phyloP scores from a whole-genome alignment of 2,888 invertebrate genomes.

The Phortica okadai region DNA sequence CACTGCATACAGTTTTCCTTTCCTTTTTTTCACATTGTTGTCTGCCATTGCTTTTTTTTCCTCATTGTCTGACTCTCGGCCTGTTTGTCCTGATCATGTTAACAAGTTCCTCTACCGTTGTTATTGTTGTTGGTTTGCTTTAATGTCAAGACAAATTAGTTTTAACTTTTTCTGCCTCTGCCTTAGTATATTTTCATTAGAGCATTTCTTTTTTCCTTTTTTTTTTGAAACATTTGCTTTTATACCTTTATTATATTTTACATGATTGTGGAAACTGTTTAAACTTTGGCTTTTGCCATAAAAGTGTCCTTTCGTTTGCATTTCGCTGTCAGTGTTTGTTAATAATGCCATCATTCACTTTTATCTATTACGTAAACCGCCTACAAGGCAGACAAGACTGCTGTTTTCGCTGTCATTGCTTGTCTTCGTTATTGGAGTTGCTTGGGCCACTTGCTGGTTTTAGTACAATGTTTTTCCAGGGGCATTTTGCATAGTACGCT shows the following conservation, averaged over 20 bases:
- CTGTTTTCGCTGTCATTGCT: too few species aligned
- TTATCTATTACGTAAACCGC: too few species aligned
- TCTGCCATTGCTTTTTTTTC: not conserved
- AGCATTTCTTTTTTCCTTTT: not conserved
- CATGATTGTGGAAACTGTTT: not conserved
- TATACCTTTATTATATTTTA: constrained; percentile 11
- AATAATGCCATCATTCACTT: not conserved
- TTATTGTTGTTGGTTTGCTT: constrained; percentile 54
- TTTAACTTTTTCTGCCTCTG: constrained; percentile 37
- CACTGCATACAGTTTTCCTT: not conserved
- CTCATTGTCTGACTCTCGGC: not conserved
- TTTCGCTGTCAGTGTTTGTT: constrained; percentile 12
- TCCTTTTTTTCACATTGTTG: too few species aligned
- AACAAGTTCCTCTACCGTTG: constrained; percentile 29
- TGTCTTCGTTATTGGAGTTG: too few species aligned
- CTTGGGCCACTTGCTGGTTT: too few species aligned
- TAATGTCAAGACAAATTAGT: constrained; percentile 55
- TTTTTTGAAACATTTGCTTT: not conserved
- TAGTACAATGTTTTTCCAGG: too few species aligned
- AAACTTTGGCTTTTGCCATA: not conserved
- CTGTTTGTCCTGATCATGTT: constrained; percentile 15
- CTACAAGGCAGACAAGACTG: too few species aligned
- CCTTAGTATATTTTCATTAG: constrained; percentile 10
- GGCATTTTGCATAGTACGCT: too few species aligned
- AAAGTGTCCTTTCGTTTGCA: not conserved